Percentiles rank a stretch among this genome's conserved stretches.
Evolutionary conservation across 1,140 invertebrate species (phyloP).

Genomic region (Apis florea): DNA sequence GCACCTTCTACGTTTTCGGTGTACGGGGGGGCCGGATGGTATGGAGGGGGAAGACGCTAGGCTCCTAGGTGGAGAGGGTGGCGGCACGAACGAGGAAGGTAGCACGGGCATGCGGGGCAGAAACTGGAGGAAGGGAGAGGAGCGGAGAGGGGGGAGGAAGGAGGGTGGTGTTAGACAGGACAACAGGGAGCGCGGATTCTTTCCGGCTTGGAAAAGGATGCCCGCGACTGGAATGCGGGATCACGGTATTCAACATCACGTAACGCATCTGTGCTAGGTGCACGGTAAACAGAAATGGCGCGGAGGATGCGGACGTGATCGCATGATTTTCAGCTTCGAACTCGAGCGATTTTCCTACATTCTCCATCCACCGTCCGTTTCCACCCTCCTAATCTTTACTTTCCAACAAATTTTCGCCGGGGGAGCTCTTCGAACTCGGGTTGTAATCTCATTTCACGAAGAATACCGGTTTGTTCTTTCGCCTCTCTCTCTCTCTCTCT

Average conservation of each 20-base stretch:
- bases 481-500: too few species aligned
- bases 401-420: background rate
- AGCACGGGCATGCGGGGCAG: conserved; percentile 1
- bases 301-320: conserved; percentile 52
- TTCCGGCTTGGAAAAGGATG: conserved; percentile 61
- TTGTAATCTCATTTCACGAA: background rate
- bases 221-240: conserved; percentile 68
- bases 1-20: conserved; percentile 55
- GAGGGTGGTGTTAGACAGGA: conserved; percentile 5
- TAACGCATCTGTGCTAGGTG: conserved; percentile 52
- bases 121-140: conserved; percentile 23
- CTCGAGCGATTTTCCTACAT: background rate
- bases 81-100: background rate
- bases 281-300: conserved; percentile 66
- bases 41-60: conserved; percentile 13
- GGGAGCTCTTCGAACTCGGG: background rate
- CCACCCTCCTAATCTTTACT: background rate
- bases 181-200: conserved; percentile 46
- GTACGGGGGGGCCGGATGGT: background rate
- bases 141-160: too few species aligned
- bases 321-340: background rate
- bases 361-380: background rate
- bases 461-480: background rate
- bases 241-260: conserved; percentile 70
- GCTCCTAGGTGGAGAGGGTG: background rate